Evolutionary conservation across 2,797 vertebrate species (phyloP).

Genomic region (Emydoidea blandingii): DNA sequence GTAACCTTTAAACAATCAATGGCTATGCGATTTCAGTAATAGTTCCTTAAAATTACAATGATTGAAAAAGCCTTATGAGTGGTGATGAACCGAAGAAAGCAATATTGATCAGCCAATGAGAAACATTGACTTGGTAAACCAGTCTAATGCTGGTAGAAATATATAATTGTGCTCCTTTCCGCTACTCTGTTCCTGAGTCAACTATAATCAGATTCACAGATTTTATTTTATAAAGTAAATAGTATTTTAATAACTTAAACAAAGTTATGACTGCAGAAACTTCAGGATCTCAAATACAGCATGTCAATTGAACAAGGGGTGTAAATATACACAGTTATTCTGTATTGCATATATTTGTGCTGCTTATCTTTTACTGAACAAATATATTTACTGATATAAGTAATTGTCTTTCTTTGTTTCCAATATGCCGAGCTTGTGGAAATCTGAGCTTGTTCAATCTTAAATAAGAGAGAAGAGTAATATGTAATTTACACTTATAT

Average conservation of each 20-base stretch:
- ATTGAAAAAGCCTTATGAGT: slow-evolving; percentile 76
- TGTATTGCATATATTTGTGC: background rate
- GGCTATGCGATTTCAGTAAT: slow-evolving; percentile 63
- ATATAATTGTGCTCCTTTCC: background rate
- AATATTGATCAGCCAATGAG: slow-evolving; percentile 72
- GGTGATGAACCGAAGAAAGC: slow-evolving; percentile 70
- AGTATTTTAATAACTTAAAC: slow-evolving; percentile 25
- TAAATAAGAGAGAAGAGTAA: background rate
- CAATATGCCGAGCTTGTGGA: background rate
- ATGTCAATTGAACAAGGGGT: background rate
- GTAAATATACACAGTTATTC: background rate
- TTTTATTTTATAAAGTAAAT: slow-evolving; percentile 34
- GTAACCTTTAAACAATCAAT: slow-evolving; percentile 79
- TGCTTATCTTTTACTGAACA: background rate
- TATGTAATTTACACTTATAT: background rate
- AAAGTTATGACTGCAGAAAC: slow-evolving; percentile 9
- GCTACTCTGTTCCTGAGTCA: background rate
- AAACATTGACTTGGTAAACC: slow-evolving; percentile 70
- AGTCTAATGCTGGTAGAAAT: slow-evolving; percentile 55
- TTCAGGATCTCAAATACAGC: background rate
- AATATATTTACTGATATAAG: background rate
- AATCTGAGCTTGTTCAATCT: background rate
- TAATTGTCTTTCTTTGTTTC: background rate
- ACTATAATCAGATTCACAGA: slow-evolving; percentile 29
- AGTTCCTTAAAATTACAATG: slow-evolving; percentile 79